Conservation (phyloP, 2,888 invertebrate genomes). For the Drosophila quinaria region DNA sequence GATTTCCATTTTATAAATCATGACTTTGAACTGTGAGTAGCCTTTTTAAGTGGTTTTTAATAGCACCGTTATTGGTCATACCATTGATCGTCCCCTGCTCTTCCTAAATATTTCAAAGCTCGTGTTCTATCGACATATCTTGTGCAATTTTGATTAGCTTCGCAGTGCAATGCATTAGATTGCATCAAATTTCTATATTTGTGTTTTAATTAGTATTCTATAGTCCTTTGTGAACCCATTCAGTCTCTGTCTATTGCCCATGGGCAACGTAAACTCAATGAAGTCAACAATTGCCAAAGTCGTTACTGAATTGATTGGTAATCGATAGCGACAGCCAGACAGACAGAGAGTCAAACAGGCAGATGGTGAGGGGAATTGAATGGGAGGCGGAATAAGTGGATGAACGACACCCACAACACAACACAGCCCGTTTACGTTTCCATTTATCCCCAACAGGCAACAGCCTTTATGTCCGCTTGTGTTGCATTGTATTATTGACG, state of each 20-base stretch:
- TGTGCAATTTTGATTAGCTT: slow-evolving; percentile 1
- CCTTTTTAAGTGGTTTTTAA: too few relatives aligned
- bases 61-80: background rate
- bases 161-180: slow-evolving; percentile 1
- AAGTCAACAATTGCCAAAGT: slow-evolving; percentile 73
- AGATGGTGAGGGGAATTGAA: background rate
- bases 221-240: slow-evolving; percentile 5
- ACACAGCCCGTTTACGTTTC: slow-evolving; percentile 39
- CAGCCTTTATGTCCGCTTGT: slow-evolving; percentile 30
- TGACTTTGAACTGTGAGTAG: too few relatives aligned
- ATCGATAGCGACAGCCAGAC: slow-evolving; percentile 59
- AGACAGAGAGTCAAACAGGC: slow-evolving; percentile 1
- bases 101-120: too few relatives aligned
- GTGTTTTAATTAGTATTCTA: slow-evolving; percentile 45
- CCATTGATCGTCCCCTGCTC: background rate
- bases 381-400: slow-evolving; percentile 4
- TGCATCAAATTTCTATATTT: slow-evolving; percentile 20
- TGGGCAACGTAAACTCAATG: slow-evolving; percentile 49
- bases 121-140: background rate
- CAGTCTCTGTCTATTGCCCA: background rate
- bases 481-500: slow-evolving; percentile 61
- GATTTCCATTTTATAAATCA: too few relatives aligned
- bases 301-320: slow-evolving; percentile 71
- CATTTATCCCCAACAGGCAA: slow-evolving; percentile 23
- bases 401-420: background rate